A percentile compares a stretch with the other conserved stretches of the same genome.
phyloP scores from a whole-genome alignment of 1,140 invertebrate genomes.

The Listronotus oregonensis region DNA sequence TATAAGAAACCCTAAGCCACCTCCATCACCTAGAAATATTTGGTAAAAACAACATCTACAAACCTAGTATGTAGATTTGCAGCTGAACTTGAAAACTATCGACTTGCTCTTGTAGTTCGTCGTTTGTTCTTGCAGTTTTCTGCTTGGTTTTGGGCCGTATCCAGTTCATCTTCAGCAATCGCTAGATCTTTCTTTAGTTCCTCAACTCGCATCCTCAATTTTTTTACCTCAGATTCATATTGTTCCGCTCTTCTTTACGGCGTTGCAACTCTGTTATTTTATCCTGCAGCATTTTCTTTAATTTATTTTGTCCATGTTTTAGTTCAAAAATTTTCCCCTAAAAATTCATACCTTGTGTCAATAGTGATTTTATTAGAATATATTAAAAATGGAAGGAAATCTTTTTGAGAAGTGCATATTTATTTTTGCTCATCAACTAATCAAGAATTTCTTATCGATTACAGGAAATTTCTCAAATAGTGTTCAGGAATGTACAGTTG shows the following conservation, averaged over 20 bases:
- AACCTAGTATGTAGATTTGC: constrained; percentile 76
- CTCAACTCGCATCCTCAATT: constrained; percentile 75
- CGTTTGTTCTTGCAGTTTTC: constrained; percentile 78
- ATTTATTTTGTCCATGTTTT: constrained; percentile 74
- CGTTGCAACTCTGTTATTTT: constrained; percentile 81
- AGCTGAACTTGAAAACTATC: constrained; percentile 78
- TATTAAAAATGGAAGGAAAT: no score
- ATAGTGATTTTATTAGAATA: not conserved
- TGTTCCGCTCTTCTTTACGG: constrained; percentile 76
- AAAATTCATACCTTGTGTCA: constrained; percentile 2
- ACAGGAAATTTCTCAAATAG: no score
- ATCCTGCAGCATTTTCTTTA: constrained; percentile 80
- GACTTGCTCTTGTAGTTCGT: constrained; percentile 79
- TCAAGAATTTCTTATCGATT: no score
- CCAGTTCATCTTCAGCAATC: constrained; percentile 80
- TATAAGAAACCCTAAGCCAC: no score
- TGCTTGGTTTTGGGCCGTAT: constrained; percentile 68
- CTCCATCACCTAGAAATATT: no score
- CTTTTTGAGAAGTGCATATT: no score
- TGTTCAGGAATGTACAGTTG: no score
- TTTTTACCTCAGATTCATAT: constrained; percentile 82
- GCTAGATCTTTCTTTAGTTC: constrained; percentile 82
- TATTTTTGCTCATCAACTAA: no score
- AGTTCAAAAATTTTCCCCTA: constrained; percentile 72
- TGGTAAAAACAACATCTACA: not conserved